Evolutionary conservation across 1,140 invertebrate species (phyloP), one percentile per base, ranked within the genome.

Genomic region (Drosophila parvula): DNA sequence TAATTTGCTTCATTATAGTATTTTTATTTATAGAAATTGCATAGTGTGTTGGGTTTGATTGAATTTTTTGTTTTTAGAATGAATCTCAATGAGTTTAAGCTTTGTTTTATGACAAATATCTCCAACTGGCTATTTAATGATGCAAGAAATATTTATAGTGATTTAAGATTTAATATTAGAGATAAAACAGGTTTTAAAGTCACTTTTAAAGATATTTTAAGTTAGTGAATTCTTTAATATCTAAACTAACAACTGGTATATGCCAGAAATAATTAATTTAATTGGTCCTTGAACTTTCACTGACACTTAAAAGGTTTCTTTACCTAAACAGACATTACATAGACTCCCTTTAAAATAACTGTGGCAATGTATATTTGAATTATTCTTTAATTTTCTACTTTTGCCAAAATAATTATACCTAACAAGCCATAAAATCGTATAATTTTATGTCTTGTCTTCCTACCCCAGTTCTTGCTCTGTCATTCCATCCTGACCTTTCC

Each of bases 401-500:
- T 27, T 55, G 34, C 2, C 16, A 3, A 22, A 38, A 38, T 36
- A 36, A 53, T 53, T 53, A 36, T 14, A 22, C 32, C 16, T 53
- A 53, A 53, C 12, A 53, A 36, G 50, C 18, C 32, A 53, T 38
- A n/a, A 53, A 53, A 38, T 27, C 7, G 36, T 55, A 27, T 5
- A 55, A 14, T 34, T 55, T 55, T 6, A 50, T 55, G 51, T 10
- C 51, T n/a, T 55, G 50, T 27, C 18, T 38, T 27, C 1, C 50
- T 6, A 16, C 11, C 11, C 11, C 0, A n/a, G 4, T 40, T 38
- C 18, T 18, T 32, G 48, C 30, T 51, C 3, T 51, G 30, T 55
- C 34, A 22, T 10, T 9, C 34, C 9, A 1, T 27, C 51, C 50
- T 43, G 41, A 58, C 65, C 43, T 71, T 71, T 70, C 18, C 28